Evolutionary conservation across 2,797 vertebrate genomes (phyloP), one percentile per base, ranked within the genome.

Genomic region (Arctocebus calabarensis): DNA sequence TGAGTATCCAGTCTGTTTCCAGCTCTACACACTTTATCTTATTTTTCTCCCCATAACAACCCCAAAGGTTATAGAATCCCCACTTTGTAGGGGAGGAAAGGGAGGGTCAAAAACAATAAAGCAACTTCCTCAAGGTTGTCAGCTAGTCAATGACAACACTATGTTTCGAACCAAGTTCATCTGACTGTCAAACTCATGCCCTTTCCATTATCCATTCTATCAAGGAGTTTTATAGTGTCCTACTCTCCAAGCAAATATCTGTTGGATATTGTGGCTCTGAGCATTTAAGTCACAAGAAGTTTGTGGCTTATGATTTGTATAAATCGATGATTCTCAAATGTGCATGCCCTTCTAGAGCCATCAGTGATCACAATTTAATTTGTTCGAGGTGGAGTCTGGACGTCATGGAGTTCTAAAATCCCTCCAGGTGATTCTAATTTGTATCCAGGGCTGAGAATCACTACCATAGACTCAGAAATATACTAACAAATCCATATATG

Each of bases 1-100:
- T 79, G 52, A 95, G n/a, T 40, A 84, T 71, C 90, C 70, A 57
- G 7, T 87, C 73, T 83, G 55, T 83, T 92, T 94, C 57, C 74
- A 91, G 52, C 62, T 94, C 27, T 78, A 82, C 22, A 45, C 43
- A n/a, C 16, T 16, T 64, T 3, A 61, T 55, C 71, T 90, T 34
- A 27, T 74, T 90, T 86, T 86, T 66, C 32, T 86, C 17, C 52
- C 73, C 34, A 27, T 9, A 62, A 20, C 22, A 59, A 22, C n/a
- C 19, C 8, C 71, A 27, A 70, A 78, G 59, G 34, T n/a, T 48
- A 52, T 34, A 40, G 27, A 61, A 75, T 55, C 5, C 13, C 19
- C 22, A 10, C 81, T 84, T 84, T 89, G 78, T 32, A 52, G 17
- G 4, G 22, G 19, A 84, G 7, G 13, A 77, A 73, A 84, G 3